Percentiles rank a stretch among this genome's conserved stretches.
Evolutionary conservation across 2,797 vertebrate genomes (phyloP).

Genomic region (Tokudaia muenninki): DNA sequence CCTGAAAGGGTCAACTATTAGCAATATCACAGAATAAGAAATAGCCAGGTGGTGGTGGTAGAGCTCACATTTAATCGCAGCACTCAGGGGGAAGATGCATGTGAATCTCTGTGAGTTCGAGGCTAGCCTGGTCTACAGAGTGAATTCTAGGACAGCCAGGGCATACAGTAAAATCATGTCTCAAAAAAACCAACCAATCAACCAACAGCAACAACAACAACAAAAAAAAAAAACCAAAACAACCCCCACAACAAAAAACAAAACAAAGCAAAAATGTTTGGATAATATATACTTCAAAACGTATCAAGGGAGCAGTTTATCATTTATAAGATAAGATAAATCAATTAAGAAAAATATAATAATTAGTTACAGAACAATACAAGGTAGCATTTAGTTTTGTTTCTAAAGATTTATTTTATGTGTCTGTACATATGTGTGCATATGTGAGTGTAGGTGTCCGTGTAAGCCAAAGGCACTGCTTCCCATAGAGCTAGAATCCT

Average conservation of each 20-base stretch:
- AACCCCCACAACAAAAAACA: too few species aligned
- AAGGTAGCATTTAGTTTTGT: not conserved
- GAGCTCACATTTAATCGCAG: not conserved
- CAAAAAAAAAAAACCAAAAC: too few species aligned
- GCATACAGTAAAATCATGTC: too few species aligned
- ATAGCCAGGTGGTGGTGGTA: not conserved
- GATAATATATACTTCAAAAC: conserved; percentile 21
- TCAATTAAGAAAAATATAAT: not conserved
- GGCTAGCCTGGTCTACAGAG: too few species aligned
- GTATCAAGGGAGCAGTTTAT: not conserved
- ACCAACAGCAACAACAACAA: too few species aligned
- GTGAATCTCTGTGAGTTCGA: too few species aligned
- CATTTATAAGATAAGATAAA: not conserved
- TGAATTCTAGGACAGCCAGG: too few species aligned
- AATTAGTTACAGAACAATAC: not conserved
- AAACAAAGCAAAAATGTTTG: not conserved
- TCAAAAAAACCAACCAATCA: too few species aligned
- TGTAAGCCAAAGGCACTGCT: not conserved
- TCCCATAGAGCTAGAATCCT: not conserved
- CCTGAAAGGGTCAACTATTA: not conserved
- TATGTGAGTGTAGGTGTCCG: not conserved
- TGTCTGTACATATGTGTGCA: not conserved
- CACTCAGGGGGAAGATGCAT: too few species aligned
- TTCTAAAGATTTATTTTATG: not conserved
- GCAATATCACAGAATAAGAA: not conserved